Percentiles rank a stretch among this genome's conserved stretches.
Conservation (phyloP, 1,140 invertebrate genomes). For the Trialeurodes vaporariorum region DNA sequence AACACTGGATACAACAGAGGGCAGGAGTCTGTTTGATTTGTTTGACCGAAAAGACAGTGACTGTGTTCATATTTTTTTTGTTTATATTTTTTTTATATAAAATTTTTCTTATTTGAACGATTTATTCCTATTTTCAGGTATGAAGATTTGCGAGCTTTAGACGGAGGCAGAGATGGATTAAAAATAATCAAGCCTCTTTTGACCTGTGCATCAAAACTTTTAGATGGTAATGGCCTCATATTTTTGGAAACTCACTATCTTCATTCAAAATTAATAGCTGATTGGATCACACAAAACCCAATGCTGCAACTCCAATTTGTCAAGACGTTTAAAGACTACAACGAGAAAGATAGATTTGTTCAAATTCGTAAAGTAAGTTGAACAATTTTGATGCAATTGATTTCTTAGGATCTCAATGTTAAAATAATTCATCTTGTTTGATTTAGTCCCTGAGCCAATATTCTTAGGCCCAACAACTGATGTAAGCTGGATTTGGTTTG, state of each 20-base stretch:
- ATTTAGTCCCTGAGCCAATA: too few species aligned
- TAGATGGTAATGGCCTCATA: conserved; percentile 39
- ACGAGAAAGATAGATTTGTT: conserved; percentile 44
- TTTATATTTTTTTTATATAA: too few species aligned
- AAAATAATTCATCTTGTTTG: too few species aligned
- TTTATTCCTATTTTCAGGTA: conserved; percentile 36
- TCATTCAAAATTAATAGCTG: conserved; percentile 41
- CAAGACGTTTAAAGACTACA: conserved; percentile 43
- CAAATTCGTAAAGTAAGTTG: conserved; percentile 23
- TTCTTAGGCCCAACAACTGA: too few species aligned
- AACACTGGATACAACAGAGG: too few species aligned
- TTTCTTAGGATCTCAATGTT: too few species aligned
- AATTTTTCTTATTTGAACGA: too few species aligned
- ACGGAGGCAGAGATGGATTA: conserved; percentile 48
- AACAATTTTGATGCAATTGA: too few species aligned
- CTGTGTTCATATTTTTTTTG: too few species aligned
- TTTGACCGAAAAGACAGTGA: too few species aligned
- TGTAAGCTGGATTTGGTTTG: too few species aligned
- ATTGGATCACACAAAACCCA: conserved; percentile 35
- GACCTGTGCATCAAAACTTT: conserved; percentile 36
- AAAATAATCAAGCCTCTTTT: conserved; percentile 43
- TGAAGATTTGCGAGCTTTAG: conserved; percentile 47
- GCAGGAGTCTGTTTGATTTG: too few species aligned
- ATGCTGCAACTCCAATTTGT: conserved; percentile 36
- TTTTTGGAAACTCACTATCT: conserved; percentile 45